Evolutionary conservation across 2,888 invertebrate species (phyloP), one percentile per base, ranked within the genome.

Genomic region (Drosophila atripex): DNA sequence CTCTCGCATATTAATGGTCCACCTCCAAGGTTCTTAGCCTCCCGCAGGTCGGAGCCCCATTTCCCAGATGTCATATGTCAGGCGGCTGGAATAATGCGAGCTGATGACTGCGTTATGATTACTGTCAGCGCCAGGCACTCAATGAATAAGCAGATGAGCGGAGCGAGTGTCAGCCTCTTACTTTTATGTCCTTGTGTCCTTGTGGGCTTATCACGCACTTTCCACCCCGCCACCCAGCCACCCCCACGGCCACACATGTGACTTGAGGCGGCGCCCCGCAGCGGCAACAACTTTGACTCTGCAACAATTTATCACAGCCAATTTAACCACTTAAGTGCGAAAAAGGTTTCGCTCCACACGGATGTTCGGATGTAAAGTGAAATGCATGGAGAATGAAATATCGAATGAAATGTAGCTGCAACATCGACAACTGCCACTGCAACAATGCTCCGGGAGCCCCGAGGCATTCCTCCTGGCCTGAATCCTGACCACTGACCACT

Each of bases 271-370:
- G 82, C 78, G 80, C 70, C 78, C 77, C 78, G 68, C 79, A 64
- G 82, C 58, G 60, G 53, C 83, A 83, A 61, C 74, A 75, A 76
- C 85, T 83, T 77, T 80, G 73, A 80, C 78, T 71, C 77, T 65
- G 78, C 82, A 82, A 78, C 87, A 88, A 88, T 88, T 87, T 86
- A 87, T 87, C 88, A 84, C 87, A 84, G 85, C 84, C 86, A 86
- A 87, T 87, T 87, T 87, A 88, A 88, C 85, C 85, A 84, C 82
- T 88, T 87, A 87, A 86, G 83, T 86, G 83, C 76, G 79, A 80
- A 82, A 82, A 84, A 82, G 77, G 84, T 76, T 79, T 63, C 59
- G 32, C 74, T 66, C 50, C 56, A 60, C 70, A 41, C 32, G 52
- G 58, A 64, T 66, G 60, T 77, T 64, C 65, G 73, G 39, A 59